Base-by-base conservation (phyloP, 2,797 vertebrate species). In the Craterocephalus amniculus region DNA sequence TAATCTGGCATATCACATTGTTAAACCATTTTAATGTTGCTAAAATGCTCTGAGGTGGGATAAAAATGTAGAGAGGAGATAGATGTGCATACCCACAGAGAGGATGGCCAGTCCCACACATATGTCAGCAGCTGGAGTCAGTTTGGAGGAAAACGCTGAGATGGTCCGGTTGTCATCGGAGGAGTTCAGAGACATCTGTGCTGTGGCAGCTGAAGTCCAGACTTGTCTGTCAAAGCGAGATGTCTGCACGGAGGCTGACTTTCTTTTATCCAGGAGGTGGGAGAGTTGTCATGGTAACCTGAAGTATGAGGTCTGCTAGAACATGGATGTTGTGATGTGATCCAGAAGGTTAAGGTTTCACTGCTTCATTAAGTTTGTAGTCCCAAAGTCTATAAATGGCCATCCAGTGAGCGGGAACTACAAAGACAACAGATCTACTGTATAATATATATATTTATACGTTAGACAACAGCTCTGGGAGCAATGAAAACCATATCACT, bases 61-160 rank as follows among this genome's bases (percentile, higher is more conserved):
- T 8, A 49, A 2, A 66, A 38, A 56, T 4, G 7, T 27, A 35
- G 4, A 55, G 43, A 62, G 51, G 4, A 61, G 38, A 9, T 3
- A 45, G 24, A 6, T 1, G n/a, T n/a, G 83, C 91, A 34, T 73
- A 93, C 92, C 90, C 0, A 92, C 72, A 0, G 35, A 76, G 52
- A 92, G 83, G 67, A 93, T 91, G 64, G 77, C 63, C 40, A 93
- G 77, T 45, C 92, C 92, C 36, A 93, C 72, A 3, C 87, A 87
- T 5, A 81, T 81, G 87, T 92, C 92, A 7, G 84, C 87, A n/a
- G 71, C 61, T 0, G 89, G 86, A 18, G 62, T 80, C 36, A 94
- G 83, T 67, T 90, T 94, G 66, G 90, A 93, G 49, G 72, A 72
- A 85, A 88, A 93, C 9, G 18, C 68, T 0, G 88, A 90, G 52